Percentiles rank a stretch among this genome's conserved stretches.
These are phyloP conservation scores for Pitta sordida DNA, from an alignment of 2,113 vertebrate species.

Conservation along the genomic window DNA sequence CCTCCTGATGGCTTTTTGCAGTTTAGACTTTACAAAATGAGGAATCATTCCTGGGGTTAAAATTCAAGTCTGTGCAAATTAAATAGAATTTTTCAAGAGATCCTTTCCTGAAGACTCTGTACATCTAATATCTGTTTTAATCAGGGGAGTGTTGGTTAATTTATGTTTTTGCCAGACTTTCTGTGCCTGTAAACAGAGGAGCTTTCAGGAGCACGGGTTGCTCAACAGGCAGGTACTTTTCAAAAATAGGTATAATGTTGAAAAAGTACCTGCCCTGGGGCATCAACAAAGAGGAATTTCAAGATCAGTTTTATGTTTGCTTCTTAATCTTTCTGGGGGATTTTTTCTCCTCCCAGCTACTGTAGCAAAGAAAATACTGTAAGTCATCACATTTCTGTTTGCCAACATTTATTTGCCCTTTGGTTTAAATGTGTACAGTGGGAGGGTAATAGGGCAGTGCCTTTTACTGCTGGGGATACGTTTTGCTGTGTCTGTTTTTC, in stretches of 20 bases:
- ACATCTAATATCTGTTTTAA: constrained; percentile 2
- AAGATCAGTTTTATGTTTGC: constrained; percentile 73
- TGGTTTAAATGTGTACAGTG: constrained; percentile 36
- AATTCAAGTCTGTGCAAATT: not conserved
- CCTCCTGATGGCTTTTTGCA: not conserved
- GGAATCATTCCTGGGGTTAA: not conserved
- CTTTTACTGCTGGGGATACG: constrained; percentile 61
- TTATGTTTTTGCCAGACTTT: constrained; percentile 24
- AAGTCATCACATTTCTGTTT: constrained; percentile 73
- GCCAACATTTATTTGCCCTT: constrained; percentile 58
- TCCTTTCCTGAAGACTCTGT: not conserved
- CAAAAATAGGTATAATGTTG: constrained; percentile 58
- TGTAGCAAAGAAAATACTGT: constrained; percentile 70
- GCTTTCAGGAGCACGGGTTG: not conserved
- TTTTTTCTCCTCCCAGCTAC: constrained; percentile 63
- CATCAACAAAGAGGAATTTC: constrained; percentile 74
- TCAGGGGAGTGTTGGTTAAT: constrained; percentile 17
- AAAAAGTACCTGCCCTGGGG: constrained; percentile 65
- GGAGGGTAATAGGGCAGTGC: constrained; percentile 27
- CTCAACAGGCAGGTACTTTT: constrained; percentile 41
- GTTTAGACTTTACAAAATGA: not conserved
- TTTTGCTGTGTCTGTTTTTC: constrained; percentile 62
- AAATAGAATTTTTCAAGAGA: not conserved
- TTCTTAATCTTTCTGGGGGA: constrained; percentile 69
- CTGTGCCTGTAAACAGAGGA: constrained; percentile 2